These are phyloP conservation scores for Diarsia mendica DNA, from an alignment of 2,888 invertebrate genomes.

Conservation along the genomic window DNA sequence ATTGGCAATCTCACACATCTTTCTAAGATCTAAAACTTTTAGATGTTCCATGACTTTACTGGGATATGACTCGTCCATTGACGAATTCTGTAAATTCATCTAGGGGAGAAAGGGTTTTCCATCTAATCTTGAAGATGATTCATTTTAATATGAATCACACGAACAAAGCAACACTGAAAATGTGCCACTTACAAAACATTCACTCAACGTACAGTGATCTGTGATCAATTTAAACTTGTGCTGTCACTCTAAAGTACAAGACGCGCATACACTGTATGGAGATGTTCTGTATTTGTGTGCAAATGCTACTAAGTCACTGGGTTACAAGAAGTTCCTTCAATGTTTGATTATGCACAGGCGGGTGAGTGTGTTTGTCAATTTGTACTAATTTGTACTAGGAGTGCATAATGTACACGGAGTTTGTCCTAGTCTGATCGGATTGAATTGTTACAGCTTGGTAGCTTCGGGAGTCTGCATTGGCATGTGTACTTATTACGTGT, in stretches of 20 bases:
- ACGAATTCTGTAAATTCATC: not conserved
- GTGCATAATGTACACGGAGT: slow-evolving; percentile 26
- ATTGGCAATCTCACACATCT: no score
- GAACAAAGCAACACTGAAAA: slow-evolving; percentile 4
- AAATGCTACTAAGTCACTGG: slow-evolving; percentile 30
- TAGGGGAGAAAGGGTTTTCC: slow-evolving; percentile 1
- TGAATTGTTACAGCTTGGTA: slow-evolving; percentile 1
- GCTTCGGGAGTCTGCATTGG: slow-evolving; percentile 6
- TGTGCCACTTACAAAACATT: not conserved
- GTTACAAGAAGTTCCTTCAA: slow-evolving; percentile 26
- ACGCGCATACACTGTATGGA: slow-evolving; percentile 15
- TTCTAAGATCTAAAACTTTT: no score
- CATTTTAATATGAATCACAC: slow-evolving; percentile 30
- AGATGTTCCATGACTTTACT: no score
- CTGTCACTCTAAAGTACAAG: slow-evolving; percentile 28
- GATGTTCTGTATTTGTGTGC: not conserved
- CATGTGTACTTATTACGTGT: not conserved
- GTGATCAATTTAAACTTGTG: slow-evolving; percentile 40
- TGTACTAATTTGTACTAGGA: slow-evolving; percentile 17
- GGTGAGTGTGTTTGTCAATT: slow-evolving; percentile 27
- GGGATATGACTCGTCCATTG: not conserved
- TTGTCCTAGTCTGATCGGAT: slow-evolving; percentile 24
- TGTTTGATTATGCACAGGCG: slow-evolving; percentile 28
- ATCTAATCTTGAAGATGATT: slow-evolving; percentile 16
- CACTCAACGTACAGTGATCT: not conserved